Conservation (phyloP, 2,888 invertebrate genomes). For the Athalia circularis region DNA sequence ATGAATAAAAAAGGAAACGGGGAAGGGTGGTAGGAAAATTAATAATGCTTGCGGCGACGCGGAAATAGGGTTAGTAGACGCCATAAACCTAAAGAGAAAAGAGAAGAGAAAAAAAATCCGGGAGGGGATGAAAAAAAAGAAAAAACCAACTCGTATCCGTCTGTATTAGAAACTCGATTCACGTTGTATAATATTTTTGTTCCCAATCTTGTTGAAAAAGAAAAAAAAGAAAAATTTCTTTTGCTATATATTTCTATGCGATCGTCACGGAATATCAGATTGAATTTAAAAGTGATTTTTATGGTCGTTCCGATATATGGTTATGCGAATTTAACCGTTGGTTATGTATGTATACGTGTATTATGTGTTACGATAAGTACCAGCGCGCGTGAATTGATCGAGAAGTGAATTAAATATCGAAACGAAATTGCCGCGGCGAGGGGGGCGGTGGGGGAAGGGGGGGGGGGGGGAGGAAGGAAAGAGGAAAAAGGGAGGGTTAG, state of each 20-base stretch:
- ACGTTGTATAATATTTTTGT: background rate
- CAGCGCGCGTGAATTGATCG: background rate
- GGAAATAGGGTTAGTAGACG: background rate
- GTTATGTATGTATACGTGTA: background rate
- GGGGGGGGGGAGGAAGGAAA: background rate
- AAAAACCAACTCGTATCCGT: background rate
- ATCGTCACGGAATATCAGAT: background rate
- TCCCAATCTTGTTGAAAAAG: background rate
- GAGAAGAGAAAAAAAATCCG: background rate
- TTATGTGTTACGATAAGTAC: background rate
- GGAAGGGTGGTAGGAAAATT: background rate
- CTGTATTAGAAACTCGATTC: background rate
- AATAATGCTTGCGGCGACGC: background rate
- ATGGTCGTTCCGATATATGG: background rate
- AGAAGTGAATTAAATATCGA: slow-evolving; percentile 37
- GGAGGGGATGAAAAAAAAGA: background rate
- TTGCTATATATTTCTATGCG: too few species aligned
- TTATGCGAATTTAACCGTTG: background rate
- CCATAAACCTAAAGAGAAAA: too few species aligned
- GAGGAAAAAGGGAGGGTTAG: background rate
- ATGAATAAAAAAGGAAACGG: too few species aligned
- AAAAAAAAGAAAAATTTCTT: background rate
- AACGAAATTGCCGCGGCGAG: slow-evolving; percentile 10
- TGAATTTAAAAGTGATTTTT: slow-evolving; percentile 9
- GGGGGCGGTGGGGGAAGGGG: background rate